phyloP scores from a whole-genome alignment of 2,888 invertebrate genomes.

The Drosophila neonasuta region DNA sequence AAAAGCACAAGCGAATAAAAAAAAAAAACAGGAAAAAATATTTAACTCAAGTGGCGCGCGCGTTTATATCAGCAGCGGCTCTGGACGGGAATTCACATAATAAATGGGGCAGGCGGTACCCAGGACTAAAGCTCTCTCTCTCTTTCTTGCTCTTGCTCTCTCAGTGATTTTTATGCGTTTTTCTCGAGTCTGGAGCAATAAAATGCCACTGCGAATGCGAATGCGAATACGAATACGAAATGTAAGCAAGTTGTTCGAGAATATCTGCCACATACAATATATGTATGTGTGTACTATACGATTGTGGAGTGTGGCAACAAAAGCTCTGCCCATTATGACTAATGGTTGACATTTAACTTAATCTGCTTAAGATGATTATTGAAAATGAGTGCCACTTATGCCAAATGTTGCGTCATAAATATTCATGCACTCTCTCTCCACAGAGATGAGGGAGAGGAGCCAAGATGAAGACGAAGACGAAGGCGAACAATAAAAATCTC shows the following conservation, averaged over 20 bases:
- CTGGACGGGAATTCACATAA: slow-evolving; percentile 67
- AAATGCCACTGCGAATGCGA: slow-evolving; percentile 62
- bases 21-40: slow-evolving; percentile 28
- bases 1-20: slow-evolving; percentile 8
- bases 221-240: slow-evolving; percentile 62
- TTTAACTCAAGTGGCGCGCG: slow-evolving; percentile 65
- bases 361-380: slow-evolving; percentile 77
- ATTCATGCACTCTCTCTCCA: slow-evolving; percentile 71
- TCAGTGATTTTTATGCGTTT: slow-evolving; percentile 74
- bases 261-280: slow-evolving; percentile 26
- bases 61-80: slow-evolving; percentile 63
- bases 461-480: background rate
- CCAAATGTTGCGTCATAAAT: slow-evolving; percentile 78
- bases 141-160: slow-evolving; percentile 8
- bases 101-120: slow-evolving; percentile 63
- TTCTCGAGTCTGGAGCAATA: slow-evolving; percentile 50
- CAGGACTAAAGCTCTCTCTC: slow-evolving; percentile 16
- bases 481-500: slow-evolving; percentile 50
- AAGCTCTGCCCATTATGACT: slow-evolving; percentile 75
- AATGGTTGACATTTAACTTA: slow-evolving; percentile 77
- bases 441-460: background rate
- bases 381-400: slow-evolving; percentile 76
- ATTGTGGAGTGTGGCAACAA: slow-evolving; percentile 43
- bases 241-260: slow-evolving; percentile 62
- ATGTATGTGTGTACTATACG: slow-evolving; percentile 2